Evolutionary conservation across 2,113 vertebrate species (phyloP), one percentile per base, ranked within the genome.

Genomic region (Dipodomys stephensi): DNA sequence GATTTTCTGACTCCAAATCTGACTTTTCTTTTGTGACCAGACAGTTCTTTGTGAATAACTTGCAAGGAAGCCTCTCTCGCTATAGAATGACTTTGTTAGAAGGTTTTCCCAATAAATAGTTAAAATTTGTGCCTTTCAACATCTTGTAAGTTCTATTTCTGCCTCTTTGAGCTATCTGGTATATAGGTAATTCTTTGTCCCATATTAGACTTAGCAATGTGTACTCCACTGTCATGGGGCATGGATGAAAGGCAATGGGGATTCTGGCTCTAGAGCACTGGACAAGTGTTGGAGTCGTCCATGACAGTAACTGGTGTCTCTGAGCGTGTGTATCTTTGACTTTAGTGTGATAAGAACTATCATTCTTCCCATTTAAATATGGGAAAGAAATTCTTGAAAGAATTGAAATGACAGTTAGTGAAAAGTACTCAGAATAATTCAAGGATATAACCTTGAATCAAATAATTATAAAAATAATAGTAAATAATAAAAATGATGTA

Each of bases 351-450:
- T 74, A 94, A 82, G 53, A 92, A 76, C 13, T 78, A 83, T 39
- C 39, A 27, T 73, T 90, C 57, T 76, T 39, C 39, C 22, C 68
- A 87, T 44, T 76, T 83, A 84, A 88, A 16, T 46, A 32, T 10
- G 12, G 90, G 15, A 69, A 88, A 82, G 53, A 57, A 57, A 16
- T 57, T 13, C 4, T 57, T 57, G 53, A 60, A 92, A 93, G 76
- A 85, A 79, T 4, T 53, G 39, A 1, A 15, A 65, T 83, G 18
- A 89, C 18, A 87, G 20, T 35, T 76, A 44, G 12, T 53, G 27
- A 81, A 65, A 62, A 57, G 28, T 69, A 96, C n/a, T 87, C 23
- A 28, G 67, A 85, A 28, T 7, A 92, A 74, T 65, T 79, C 60
- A 80, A 32, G 6, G 32, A 32, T 64, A 27, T 65, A 83, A 83